Conservation (phyloP, 2,113 vertebrate genomes). For the Apodemus sylvaticus region DNA sequence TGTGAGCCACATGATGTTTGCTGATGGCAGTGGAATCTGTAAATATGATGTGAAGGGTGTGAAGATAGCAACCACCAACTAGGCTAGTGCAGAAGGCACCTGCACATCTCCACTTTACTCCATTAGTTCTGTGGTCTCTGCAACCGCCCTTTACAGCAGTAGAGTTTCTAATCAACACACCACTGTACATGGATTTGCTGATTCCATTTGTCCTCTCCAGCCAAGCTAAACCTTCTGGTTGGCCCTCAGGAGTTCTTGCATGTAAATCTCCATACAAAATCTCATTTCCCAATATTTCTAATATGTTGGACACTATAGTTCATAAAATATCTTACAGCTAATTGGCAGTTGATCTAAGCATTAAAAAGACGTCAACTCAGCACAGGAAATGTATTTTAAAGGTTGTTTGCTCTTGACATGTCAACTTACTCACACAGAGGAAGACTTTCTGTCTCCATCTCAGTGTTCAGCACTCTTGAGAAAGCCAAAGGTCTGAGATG, state of each 20-base stretch:
- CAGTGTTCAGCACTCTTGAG: fast-evolving
- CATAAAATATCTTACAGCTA: not conserved
- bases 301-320: not conserved
- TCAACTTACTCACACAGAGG: too few relatives aligned
- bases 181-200: not conserved
- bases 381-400: not conserved
- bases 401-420: not conserved
- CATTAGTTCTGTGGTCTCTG: not conserved
- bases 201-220: not conserved
- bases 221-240: not conserved
- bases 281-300: not conserved
- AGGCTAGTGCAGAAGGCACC: not conserved
- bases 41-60: not conserved
- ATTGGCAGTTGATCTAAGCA: not conserved
- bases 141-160: not conserved
- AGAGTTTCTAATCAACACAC: not conserved
- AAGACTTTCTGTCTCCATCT: not conserved
- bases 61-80: not conserved
- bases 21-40: not conserved
- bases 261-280: not conserved
- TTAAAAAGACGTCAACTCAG: not conserved
- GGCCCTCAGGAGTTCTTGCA: not conserved
- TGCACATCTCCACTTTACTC: not conserved
- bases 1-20: not conserved
- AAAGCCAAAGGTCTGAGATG: not conserved